Conservation (phyloP, 2,113 vertebrate species). For the Cepphus grylle region DNA sequence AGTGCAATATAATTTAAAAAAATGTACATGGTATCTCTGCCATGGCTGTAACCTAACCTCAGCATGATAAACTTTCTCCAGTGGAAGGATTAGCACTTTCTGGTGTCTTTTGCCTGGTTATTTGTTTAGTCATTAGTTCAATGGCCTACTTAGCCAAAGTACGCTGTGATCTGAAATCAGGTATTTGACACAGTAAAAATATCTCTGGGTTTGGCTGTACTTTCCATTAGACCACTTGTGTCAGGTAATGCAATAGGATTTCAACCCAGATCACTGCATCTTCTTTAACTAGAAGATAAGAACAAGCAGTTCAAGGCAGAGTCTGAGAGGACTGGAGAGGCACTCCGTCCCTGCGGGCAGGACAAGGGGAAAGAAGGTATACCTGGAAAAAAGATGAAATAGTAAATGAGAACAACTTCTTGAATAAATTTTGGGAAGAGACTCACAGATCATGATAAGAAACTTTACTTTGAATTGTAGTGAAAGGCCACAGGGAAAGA, state of each 20-base stretch:
- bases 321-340: not conserved
- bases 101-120: not conserved
- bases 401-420: not conserved
- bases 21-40: not conserved
- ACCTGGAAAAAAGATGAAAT: not conserved
- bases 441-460: not conserved
- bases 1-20: not conserved
- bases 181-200: not conserved
- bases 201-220: not conserved
- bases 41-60: not conserved
- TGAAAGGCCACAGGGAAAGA: not conserved
- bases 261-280: not conserved
- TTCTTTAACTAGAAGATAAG: not conserved
- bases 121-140: not conserved
- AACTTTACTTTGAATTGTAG: not conserved
- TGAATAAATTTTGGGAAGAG: not conserved
- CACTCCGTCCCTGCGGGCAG: rapidly evolving
- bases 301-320: not conserved
- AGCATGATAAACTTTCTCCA: not conserved
- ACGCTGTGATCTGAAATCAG: not conserved
- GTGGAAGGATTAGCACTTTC: not conserved
- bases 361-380: not conserved
- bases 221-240: not conserved
- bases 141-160: not conserved
- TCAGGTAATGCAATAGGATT: not conserved